Evolutionary conservation across 2,888 invertebrate species (phyloP), one percentile per base, ranked within the genome.

Genomic region (Chorisops tibialis): DNA sequence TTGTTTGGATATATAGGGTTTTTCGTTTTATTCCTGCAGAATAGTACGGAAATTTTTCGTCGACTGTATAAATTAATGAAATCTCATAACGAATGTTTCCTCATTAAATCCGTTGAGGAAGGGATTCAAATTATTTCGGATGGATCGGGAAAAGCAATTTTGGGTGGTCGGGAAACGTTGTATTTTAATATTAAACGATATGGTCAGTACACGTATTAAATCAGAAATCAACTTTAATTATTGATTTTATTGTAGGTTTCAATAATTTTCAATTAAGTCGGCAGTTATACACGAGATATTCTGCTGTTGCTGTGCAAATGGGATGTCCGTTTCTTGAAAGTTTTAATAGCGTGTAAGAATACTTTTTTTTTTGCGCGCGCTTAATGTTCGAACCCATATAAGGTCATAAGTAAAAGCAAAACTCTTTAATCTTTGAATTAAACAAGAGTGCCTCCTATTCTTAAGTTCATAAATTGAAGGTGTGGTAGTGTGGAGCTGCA

Each of bases 241-340:
- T 41, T 41, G n/a, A 14, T 11, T 41, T 1, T 22, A 30, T 30
- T 30, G 3, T 19, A 74, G 73, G 73, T 2, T 72, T 73, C 2
- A 74, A 74, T 56, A 73, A 73, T 12, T 76, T 89, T 74, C 88
- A 89, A 76, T 74, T 89, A 52, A 89, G 89, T 69, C 87, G 89
- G 71, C 89, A 89, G 74, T 77, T 89, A 9, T 88, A 87, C 68
- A 89, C 89, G 0, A 82, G 88, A 43, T 89, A 89, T 73, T 89
- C 89, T 0, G 89, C 89, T 0, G 87, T 89, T 43, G 89, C 89
- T 0, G 79, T 89, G 59, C 89, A 89, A 79, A 82, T 86, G 51
- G 89, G 89, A 12, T 88, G 88, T 70, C 89, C 89, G 1, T 89
- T 85, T 71, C 79, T 87, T 39, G 87, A 88, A 69, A 87, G 87